Evolutionary conservation across 2,113 vertebrate genomes (phyloP).

Genomic region (Eubucco bourcierii): DNA sequence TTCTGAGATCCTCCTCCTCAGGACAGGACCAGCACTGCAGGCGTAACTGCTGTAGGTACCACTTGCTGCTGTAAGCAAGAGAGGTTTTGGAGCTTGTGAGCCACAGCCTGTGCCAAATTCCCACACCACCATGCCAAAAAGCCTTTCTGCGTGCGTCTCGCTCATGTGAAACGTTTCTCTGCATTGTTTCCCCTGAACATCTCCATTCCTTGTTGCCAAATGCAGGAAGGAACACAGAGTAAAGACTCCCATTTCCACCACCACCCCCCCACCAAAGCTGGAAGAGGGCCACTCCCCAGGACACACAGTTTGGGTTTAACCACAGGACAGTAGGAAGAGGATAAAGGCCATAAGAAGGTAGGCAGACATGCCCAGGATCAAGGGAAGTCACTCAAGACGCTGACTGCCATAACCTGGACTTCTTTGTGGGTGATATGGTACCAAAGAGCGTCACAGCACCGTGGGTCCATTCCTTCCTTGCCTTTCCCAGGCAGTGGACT

Average conservation of each 20-base stretch:
- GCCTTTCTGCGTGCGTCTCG: not conserved
- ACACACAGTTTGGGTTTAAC: not conserved
- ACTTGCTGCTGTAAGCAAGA: not conserved
- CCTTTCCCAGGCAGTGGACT: constrained; percentile 47
- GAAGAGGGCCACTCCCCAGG: not conserved
- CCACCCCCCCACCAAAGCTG: not conserved
- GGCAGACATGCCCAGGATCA: not conserved
- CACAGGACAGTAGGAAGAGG: not conserved
- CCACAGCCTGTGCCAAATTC: constrained; percentile 38
- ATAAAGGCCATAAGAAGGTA: not conserved
- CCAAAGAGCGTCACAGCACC: not conserved
- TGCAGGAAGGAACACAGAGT: not conserved
- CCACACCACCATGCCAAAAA: constrained; percentile 48
- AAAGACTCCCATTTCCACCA: not conserved
- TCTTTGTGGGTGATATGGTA: not conserved
- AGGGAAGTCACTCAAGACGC: not conserved
- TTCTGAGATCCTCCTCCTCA: not conserved
- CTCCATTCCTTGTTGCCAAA: constrained; percentile 24
- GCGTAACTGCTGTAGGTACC: not conserved
- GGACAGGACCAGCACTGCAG: not conserved
- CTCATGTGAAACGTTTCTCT: constrained; percentile 17
- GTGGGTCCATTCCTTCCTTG: not conserved
- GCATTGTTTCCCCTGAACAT: constrained; percentile 13
- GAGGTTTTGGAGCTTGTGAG: not conserved
- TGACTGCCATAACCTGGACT: not conserved